Conservation (phyloP, 2,888 invertebrate genomes). For the Siphonodentalium dalli region DNA sequence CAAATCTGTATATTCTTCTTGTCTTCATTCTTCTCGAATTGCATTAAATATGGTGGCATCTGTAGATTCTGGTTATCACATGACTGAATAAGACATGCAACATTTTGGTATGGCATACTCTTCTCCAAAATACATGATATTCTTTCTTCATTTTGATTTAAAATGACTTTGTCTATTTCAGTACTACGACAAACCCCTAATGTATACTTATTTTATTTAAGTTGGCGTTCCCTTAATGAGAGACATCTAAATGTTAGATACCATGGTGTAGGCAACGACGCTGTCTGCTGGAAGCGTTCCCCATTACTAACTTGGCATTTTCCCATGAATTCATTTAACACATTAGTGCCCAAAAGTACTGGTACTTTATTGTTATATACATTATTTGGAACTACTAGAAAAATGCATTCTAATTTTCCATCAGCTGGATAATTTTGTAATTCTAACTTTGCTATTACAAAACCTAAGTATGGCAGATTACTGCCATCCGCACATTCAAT, state of each 20-base stretch:
- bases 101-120: neutral
- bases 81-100: neutral
- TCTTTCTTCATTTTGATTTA: neutral
- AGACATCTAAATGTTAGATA: neutral
- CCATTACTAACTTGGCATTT: neutral
- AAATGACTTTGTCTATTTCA: neutral
- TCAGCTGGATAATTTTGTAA: too few species aligned
- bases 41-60: neutral
- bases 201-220: neutral
- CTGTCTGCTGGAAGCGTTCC: neutral
- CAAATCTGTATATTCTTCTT: too few species aligned
- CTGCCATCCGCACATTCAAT: too few species aligned
- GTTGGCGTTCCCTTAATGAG: neutral
- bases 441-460: too few species aligned
- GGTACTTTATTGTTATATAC: conserved; percentile 4
- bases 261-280: conserved; percentile 3
- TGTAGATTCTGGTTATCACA: neutral
- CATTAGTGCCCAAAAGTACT: conserved; percentile 4
- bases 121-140: neutral
- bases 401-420: too few species aligned
- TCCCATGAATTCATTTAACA: neutral
- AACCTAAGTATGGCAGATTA: too few species aligned
- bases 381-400: conserved; percentile 9
- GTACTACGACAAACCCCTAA: neutral
- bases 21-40: too few species aligned